phyloP scores from a whole-genome alignment of 2,888 invertebrate genomes.

The Coenonympha glycerion region DNA sequence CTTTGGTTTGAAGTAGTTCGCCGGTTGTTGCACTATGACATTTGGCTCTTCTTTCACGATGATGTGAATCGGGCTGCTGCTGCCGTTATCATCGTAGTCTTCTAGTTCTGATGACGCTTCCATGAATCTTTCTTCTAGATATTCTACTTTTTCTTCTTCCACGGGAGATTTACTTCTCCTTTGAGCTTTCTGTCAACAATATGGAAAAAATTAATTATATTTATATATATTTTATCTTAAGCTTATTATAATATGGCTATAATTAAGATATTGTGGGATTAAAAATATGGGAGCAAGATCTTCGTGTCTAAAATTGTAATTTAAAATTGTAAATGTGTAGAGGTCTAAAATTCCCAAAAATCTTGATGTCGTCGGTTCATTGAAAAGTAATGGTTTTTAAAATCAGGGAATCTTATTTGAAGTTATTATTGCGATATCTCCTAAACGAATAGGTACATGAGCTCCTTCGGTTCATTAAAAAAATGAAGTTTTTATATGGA shows the following conservation, averaged over 20 bases:
- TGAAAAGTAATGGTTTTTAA: too few species aligned
- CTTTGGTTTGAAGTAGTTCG: conserved; percentile 11
- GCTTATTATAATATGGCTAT: too few species aligned
- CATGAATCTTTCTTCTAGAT: background rate
- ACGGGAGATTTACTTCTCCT: background rate
- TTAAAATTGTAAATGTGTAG: too few species aligned
- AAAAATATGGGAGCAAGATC: too few species aligned
- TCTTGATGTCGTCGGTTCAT: too few species aligned
- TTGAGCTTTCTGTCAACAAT: conserved; percentile 7
- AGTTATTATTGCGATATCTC: too few species aligned
- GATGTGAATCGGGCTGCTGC: conserved; percentile 14
- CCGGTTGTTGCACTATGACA: background rate
- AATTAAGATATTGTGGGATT: too few species aligned
- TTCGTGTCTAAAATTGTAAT: too few species aligned
- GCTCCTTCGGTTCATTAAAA: background rate
- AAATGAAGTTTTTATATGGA: too few species aligned
- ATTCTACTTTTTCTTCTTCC: background rate
- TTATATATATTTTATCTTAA: too few species aligned
- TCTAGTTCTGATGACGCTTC: conserved; percentile 8
- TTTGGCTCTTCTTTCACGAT: conserved; percentile 21
- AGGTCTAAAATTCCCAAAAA: too few species aligned
- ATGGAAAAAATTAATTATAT: background rate
- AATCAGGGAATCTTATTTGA: too few species aligned
- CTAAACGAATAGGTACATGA: background rate
- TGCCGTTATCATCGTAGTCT: conserved; percentile 10